These are phyloP conservation scores for Sinocyclocheilus anophthalmus DNA, from an alignment of 2,113 vertebrate species.

Conservation along the genomic window DNA sequence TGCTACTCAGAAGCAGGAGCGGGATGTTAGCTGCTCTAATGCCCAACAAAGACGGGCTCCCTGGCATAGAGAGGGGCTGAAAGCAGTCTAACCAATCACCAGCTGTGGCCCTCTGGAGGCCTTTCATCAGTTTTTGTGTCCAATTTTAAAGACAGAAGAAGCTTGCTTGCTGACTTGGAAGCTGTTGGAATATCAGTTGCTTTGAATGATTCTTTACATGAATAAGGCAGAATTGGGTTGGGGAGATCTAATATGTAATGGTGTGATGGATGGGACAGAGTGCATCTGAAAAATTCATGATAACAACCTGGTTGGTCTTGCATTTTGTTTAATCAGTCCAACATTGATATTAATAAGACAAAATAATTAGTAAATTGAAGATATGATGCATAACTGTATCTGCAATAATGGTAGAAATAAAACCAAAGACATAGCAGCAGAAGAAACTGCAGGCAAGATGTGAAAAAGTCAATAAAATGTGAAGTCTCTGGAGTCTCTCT, in stretches of 20 bases:
- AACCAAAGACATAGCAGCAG: conserved; percentile 22
- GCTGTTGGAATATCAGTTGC: conserved; percentile 29
- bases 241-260: conserved; percentile 30
- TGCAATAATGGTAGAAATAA: not conserved
- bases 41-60: conserved; percentile 49
- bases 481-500: conserved; percentile 60
- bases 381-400: not conserved
- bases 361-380: not conserved
- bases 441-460: conserved; percentile 56
- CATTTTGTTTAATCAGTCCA: not conserved
- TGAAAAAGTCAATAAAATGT: conserved; percentile 64
- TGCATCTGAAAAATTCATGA: conserved; percentile 25
- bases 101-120: conserved; percentile 58
- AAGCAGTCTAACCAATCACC: not conserved
- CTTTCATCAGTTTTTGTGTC: conserved; percentile 61
- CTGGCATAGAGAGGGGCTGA: conserved; percentile 50
- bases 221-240: not conserved
- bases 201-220: conserved; percentile 22
- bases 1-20: conserved; percentile 21
- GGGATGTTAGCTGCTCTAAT: conserved; percentile 44
- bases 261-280: not conserved
- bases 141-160: conserved; percentile 48
- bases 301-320: conserved; percentile 1
- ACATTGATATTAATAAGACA: not conserved
- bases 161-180: conserved; percentile 68